Conservation (phyloP, 2,888 invertebrate species). For the Junonia oenone region DNA sequence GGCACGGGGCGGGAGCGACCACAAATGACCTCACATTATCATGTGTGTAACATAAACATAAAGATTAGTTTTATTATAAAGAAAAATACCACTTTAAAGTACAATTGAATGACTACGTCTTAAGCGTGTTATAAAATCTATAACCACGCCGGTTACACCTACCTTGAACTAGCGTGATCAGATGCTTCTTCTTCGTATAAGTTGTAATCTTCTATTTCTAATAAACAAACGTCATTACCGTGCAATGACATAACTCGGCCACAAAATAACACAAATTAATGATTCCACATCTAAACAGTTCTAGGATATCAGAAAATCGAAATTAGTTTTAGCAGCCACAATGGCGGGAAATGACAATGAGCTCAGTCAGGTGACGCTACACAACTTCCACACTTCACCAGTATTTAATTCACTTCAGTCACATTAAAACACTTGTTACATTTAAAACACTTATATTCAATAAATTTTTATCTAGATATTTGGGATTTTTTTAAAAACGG, state of each 20-base stretch:
- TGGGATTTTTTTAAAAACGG: slow-evolving; percentile 53
- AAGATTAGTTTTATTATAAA: slow-evolving; percentile 17
- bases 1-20: slow-evolving; percentile 68
- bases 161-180: slow-evolving; percentile 77
- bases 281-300: slow-evolving; percentile 52
- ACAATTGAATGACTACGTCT: neutral
- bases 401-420: slow-evolving; percentile 36
- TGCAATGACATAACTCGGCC: slow-evolving; percentile 75
- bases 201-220: slow-evolving; percentile 77
- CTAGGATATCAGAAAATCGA: slow-evolving; percentile 35
- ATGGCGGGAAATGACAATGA: slow-evolving; percentile 81
- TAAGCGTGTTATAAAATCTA: slow-evolving; percentile 17
- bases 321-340: slow-evolving; percentile 63
- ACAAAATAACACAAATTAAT: slow-evolving; percentile 44
- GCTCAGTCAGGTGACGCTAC: slow-evolving; percentile 77
- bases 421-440: slow-evolving; percentile 40
- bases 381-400: slow-evolving; percentile 49
- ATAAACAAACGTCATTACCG: slow-evolving; percentile 76
- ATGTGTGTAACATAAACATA: slow-evolving; percentile 30
- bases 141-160: slow-evolving; percentile 74
- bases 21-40: slow-evolving; percentile 50
- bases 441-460: slow-evolving; percentile 26
- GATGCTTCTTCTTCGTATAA: slow-evolving; percentile 77
- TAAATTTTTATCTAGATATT: slow-evolving; percentile 17
- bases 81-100: slow-evolving; percentile 6